Conservation (phyloP, 2,113 vertebrate species). For the Onychorhynchus coronatus region DNA sequence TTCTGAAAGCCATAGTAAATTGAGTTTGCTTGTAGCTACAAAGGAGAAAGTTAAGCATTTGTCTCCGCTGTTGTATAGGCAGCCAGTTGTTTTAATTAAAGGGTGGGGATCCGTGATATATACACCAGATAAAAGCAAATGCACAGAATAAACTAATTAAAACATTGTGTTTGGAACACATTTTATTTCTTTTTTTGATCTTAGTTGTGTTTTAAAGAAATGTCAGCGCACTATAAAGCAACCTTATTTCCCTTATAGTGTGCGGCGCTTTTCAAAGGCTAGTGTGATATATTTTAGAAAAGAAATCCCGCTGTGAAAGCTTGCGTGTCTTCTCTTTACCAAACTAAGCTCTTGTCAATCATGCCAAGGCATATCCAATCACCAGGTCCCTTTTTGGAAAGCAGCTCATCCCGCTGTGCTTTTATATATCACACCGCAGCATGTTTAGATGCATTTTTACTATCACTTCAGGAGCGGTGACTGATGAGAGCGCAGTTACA, state of each 20-base stretch:
- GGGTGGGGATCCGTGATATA: conserved; percentile 67
- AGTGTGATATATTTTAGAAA: conserved; percentile 94
- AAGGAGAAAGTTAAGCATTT: conserved; percentile 61
- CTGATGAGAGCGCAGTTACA: conserved; percentile 86
- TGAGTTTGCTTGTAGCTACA: conserved; percentile 54
- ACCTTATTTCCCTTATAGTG: conserved; percentile 79
- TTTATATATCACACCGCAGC: conserved; percentile 96
- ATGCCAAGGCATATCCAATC: conserved; percentile 90
- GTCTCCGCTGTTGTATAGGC: conserved; percentile 29
- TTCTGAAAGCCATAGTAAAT: conserved; percentile 36
- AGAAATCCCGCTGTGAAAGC: conserved; percentile 93
- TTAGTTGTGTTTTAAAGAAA: conserved; percentile 80
- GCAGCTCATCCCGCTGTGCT: conserved; percentile 97
- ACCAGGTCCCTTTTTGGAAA: conserved; percentile 89
- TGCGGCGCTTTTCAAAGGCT: conserved; percentile 96
- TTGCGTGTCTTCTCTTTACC: conserved; percentile 97
- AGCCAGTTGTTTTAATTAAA: conserved; percentile 75
- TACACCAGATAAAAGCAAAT: conserved; percentile 77
- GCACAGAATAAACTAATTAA: conserved; percentile 80
- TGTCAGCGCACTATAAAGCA: conserved; percentile 79
- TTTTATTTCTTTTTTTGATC: conserved; percentile 81
- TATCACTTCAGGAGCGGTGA: conserved; percentile 90
- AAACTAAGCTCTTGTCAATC: conserved; percentile 98
- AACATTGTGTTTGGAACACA: conserved; percentile 82
- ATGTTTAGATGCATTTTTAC: conserved; percentile 97